Evolutionary conservation across 1,140 invertebrate species (phyloP), one percentile per base, ranked within the genome.

Genomic region (Lasaia peninsularis): DNA sequence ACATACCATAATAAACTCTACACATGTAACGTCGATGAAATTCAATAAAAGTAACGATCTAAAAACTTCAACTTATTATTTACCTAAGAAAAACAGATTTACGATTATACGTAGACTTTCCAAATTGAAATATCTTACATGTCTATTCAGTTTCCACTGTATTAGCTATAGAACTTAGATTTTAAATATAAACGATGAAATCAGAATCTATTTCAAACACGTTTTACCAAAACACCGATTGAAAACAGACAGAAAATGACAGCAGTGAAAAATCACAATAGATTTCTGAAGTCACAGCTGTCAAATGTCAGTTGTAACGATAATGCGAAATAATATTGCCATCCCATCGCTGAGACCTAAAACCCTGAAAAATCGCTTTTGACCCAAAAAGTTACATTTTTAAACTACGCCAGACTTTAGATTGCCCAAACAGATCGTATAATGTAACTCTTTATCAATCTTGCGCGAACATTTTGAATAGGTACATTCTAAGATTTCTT

Each of bases 1-100:
- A 65, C 63, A 65, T 65, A 65, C 63, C 59, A 65, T 65, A 56
- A 35, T 65, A 60, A 34, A 56, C 56, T 58, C 52, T 58, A 33
- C 56, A 65, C 58, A 49, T 53, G 52, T 53, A 51, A 50, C 49
- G 44, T 37, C 48, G 48, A 33, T 35, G 21, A 53, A 20, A 61
- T 58, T 35, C 24, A 44, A 53, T 12, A 54, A 52, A 32, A 54
- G 44, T 48, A 52, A 52, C 31, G 18, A 52, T 21, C 51, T 32
- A 14, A 40, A 40, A 40, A 40, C 37, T 40, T 16, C 8, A 14
- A 44, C 2, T 20, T 44, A 20, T 44, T 10, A 44, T 44, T 44
- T 44, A 44, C 40, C 40, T 44, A 44, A 20, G 10, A 16, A 4
- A 9, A 44, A 44, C 11, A 44, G 16, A 44, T 44, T 9, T 44